phyloP scores from a whole-genome alignment of 2,113 vertebrate species.

The Stegostoma tigrinum region DNA sequence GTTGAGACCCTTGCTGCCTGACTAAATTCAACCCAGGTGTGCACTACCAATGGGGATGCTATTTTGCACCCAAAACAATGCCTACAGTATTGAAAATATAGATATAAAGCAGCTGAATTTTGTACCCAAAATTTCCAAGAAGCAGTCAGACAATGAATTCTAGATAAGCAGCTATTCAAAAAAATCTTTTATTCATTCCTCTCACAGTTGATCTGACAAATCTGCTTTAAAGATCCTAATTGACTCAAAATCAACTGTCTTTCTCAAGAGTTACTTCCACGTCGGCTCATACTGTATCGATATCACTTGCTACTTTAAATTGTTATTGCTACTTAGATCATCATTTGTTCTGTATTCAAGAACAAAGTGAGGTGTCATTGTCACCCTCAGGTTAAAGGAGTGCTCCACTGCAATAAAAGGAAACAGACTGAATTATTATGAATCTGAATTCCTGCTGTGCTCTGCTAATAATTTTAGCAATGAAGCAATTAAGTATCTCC shows the following conservation, averaged over 20 bases:
- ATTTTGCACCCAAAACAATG: not conserved
- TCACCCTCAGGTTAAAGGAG: not conserved
- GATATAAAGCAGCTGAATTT: not conserved
- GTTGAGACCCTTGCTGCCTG: not conserved
- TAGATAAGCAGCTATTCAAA: not conserved
- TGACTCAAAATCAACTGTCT: not conserved
- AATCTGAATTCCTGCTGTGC: not conserved
- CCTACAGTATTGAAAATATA: not conserved
- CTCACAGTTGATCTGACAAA: not conserved
- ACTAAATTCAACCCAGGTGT: not conserved
- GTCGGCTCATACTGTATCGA: not conserved
- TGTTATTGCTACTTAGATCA: not conserved
- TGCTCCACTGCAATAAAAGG: not conserved
- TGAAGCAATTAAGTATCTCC: not conserved
- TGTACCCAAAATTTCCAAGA: not conserved
- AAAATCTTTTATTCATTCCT: not conserved
- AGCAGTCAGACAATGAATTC: not conserved
- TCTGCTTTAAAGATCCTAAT: not conserved
- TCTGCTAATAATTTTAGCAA: not conserved
- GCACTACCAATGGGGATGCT: not conserved
- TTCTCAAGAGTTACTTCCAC: not conserved
- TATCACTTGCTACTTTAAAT: not conserved
- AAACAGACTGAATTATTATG: not conserved
- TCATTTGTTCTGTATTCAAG: not conserved
- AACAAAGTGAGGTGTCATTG: not conserved